These are phyloP conservation scores for Halocynthia aurantium DNA, from an alignment of 23 tunicate species.

Conservation along the genomic window DNA sequence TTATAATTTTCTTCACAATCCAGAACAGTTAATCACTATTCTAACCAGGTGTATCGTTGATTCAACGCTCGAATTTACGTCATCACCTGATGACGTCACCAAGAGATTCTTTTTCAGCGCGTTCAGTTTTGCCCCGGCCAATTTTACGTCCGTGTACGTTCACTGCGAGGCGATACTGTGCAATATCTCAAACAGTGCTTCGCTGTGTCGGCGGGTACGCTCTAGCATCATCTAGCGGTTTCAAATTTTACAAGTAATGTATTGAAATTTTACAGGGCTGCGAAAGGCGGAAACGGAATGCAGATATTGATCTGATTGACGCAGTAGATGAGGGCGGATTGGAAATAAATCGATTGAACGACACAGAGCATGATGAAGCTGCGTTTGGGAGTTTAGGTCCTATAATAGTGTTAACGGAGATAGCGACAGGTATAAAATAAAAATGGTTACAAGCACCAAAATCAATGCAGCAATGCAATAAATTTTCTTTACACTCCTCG, in stretches of 20 bases:
- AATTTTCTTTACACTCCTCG: no score
- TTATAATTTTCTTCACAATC: no score
- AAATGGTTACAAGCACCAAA: background rate
- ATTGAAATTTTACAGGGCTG: background rate
- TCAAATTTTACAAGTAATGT: background rate
- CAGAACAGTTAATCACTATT: background rate
- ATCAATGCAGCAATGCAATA: no score
- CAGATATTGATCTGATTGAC: background rate
- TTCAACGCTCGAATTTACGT: background rate
- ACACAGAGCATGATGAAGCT: background rate
- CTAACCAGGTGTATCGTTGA: background rate
- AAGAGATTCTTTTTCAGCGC: constrained; percentile 18
- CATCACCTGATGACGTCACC: constrained; percentile 4
- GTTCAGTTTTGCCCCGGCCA: background rate
- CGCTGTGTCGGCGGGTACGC: background rate
- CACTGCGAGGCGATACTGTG: constrained; percentile 19
- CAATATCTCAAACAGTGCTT: background rate
- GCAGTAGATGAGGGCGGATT: background rate
- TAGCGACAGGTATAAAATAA: background rate
- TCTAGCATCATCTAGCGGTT: no score
- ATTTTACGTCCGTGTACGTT: constrained; percentile 15
- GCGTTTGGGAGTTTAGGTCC: constrained; percentile 1
- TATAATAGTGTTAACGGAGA: background rate
- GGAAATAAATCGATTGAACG: background rate
- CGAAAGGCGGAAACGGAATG: constrained; percentile 1